A percentile compares a stretch with the other conserved stretches of the same genome.
Evolutionary conservation across 2,797 vertebrate species (phyloP).

Genomic region (Morelia viridis): DNA sequence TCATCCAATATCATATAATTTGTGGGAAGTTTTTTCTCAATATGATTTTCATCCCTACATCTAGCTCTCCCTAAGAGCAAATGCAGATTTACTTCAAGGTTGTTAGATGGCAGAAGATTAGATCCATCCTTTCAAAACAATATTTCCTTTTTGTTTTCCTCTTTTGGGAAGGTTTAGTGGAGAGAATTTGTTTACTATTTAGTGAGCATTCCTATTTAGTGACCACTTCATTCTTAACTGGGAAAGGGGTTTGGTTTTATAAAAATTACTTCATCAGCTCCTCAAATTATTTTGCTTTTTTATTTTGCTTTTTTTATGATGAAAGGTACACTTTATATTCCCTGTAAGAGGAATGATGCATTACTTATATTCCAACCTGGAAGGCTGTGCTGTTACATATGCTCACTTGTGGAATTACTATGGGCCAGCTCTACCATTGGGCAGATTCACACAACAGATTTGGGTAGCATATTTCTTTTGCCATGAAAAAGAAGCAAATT

Average conservation of each 20-base stretch:
- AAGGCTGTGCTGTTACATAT: neutral
- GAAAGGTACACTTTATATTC: neutral
- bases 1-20: neutral
- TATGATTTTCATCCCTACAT: neutral
- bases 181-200: neutral
- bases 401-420: neutral
- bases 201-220: neutral
- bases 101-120: neutral
- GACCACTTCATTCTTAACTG: neutral
- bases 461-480: neutral
- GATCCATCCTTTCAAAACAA: neutral
- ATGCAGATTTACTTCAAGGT: neutral
- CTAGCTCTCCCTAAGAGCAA: neutral
- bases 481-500: neutral
- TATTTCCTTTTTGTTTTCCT: neutral
- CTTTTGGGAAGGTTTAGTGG: neutral
- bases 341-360: neutral
- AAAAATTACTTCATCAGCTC: neutral
- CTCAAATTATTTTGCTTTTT: neutral
- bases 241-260: neutral
- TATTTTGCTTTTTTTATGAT: neutral
- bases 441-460: neutral
- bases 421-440: neutral
- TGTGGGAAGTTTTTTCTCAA: neutral
- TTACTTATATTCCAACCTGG: neutral